A percentile compares a stretch with the other conserved stretches of the same genome.
These are phyloP conservation scores for Avahi laniger DNA, from an alignment of 2,797 vertebrate species.

Conservation along the genomic window DNA sequence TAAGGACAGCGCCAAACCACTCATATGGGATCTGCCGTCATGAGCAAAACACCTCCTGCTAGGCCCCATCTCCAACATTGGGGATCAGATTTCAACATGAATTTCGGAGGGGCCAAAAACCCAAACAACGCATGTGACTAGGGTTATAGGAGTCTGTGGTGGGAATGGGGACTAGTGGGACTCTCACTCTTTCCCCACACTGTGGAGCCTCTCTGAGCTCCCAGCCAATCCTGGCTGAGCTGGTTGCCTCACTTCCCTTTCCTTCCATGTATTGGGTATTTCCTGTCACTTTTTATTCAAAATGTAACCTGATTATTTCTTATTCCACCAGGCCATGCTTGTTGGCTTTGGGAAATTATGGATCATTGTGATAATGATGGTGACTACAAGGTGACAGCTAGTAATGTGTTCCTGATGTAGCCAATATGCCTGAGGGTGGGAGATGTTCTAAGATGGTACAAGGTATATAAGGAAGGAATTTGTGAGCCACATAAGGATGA, in stretches of 20 bases:
- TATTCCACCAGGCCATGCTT: background rate
- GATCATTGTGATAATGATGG: background rate
- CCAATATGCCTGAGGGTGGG: background rate
- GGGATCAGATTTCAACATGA: no score
- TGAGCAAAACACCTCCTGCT: no score
- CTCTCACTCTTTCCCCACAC: background rate
- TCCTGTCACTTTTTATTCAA: background rate
- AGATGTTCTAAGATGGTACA: background rate
- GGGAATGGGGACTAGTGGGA: background rate
- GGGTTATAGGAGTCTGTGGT: background rate
- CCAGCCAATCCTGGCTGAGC: background rate
- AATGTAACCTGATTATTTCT: background rate
- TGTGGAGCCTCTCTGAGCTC: background rate
- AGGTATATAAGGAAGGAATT: background rate
- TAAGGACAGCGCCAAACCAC: no score
- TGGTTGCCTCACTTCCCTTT: background rate
- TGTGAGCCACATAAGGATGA: background rate
- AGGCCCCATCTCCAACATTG: no score
- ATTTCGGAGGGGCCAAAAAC: no score
- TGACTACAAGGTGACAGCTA: background rate
- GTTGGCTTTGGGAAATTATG: background rate
- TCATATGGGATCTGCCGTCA: no score
- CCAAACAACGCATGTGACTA: background rate
- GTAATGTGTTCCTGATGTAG: background rate
- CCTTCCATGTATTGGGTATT: background rate